Base-by-base conservation (phyloP, 2,797 vertebrate species). In the Tokudaia muenninki region DNA sequence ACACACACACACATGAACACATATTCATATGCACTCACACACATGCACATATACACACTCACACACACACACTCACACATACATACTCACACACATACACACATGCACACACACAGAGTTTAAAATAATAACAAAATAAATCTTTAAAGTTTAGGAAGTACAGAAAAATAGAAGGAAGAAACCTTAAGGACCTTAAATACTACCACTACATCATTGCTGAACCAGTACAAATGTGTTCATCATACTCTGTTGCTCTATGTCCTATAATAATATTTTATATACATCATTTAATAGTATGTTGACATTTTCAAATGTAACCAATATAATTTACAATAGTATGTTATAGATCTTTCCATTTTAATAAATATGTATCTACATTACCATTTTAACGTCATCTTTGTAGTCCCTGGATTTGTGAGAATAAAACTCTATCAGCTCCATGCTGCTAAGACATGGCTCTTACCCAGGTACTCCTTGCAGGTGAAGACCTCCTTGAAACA, bases 391-490 rank as follows among this genome's bases (percentile, higher is more conserved):
- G 34, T 24, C 21, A 77, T 94, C 52, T 75, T 10, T 87, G 50
- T 44, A 93, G 77, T 72, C 14, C 16, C n/a, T 12, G 63, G 52
- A 80, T 31, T 88, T 17, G n/a, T 14, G 63, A 14, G 1, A 41
- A 83, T 3, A 90, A 77, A 22, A 19, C 1, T 12, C 26, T 82
- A 41, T 88, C 13, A 61, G 26, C n/a, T 10, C 10, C 37, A 74
- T 86, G 29, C 1, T 55, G 87, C 21, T 22, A 80, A 41, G 57
- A 24, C 14, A 9, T 22, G 3, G 22, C 22, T 81, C 99, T 99
- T 95, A 99, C 99, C 99, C 99, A 1, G 59, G 59, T 24, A 61
- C 59, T 24, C 59, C 59, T 61, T 61, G 59, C 59, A 61, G 21
- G 59, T 61, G 22, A 61, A 61, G 59, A 24, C 59, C 59, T 61